A percentile compares a stretch with the other conserved stretches of the same genome.
phyloP scores from a whole-genome alignment of 2,113 vertebrate species.

The Etheostoma spectabile region DNA sequence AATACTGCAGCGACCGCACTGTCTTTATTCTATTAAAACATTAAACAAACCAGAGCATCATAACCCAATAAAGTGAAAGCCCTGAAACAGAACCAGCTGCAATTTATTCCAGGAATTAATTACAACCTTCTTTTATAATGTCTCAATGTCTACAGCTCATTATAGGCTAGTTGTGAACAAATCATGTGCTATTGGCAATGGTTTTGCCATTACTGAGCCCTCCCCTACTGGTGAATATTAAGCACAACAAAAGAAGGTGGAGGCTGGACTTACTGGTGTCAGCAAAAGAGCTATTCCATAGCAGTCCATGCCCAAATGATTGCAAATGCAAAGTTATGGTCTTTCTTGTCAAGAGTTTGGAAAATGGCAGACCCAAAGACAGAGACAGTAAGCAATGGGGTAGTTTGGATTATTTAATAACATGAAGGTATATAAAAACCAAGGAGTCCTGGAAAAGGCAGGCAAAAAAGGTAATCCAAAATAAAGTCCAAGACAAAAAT shows the following conservation, averaged over 20 bases:
- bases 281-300: slow-evolving; percentile 7
- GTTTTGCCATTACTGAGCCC: background rate
- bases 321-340: background rate
- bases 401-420: too few species aligned
- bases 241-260: background rate
- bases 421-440: too few species aligned
- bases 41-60: background rate
- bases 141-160: background rate
- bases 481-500: too few species aligned
- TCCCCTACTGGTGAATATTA: slow-evolving; percentile 28
- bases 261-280: background rate
- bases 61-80: slow-evolving; percentile 16
- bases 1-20: too few species aligned
- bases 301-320: background rate
- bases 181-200: background rate
- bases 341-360: too few species aligned
- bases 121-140: background rate
- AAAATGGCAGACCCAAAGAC: too few species aligned
- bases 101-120: background rate
- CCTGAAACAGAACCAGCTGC: background rate
- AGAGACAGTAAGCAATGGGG: too few species aligned
- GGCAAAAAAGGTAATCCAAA: too few species aligned
- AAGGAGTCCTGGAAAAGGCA: too few species aligned
- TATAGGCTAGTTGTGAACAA: background rate
- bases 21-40: background rate